phyloP scores from a whole-genome alignment of 53 echinoderm and acorn worm genomes.

The Henricia sp. region DNA sequence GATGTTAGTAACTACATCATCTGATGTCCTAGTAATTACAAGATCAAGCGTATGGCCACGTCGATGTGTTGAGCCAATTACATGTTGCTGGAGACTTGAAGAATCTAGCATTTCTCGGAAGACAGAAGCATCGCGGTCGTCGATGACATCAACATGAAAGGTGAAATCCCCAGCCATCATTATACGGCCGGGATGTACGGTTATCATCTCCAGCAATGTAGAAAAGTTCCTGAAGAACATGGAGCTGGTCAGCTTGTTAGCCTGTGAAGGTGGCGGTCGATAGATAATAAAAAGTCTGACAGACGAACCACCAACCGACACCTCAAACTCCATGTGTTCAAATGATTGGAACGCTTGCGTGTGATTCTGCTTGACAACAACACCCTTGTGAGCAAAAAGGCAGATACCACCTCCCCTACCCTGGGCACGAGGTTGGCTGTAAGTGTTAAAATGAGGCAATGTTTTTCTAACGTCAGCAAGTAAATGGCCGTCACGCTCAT shows the following conservation, averaged over 20 bases:
- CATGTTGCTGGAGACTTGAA: constrained; percentile 4
- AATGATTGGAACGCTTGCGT: not conserved
- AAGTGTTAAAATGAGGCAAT: constrained; percentile 23
- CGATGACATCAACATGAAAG: constrained; percentile 7
- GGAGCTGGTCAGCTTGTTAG: not conserved
- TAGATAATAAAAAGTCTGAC: constrained; percentile 11
- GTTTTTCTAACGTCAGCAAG: constrained; percentile 1
- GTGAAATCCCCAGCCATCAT: constrained; percentile 20
- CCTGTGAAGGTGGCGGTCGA: not conserved
- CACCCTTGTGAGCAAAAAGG: not conserved
- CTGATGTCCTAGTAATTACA: not conserved
- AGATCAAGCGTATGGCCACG: constrained; percentile 33
- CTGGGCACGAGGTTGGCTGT: not conserved
- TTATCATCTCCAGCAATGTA: constrained; percentile 12
- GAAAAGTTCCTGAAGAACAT: constrained; percentile 25
- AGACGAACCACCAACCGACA: not conserved
- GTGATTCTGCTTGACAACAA: not conserved
- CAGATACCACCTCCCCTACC: constrained; percentile 9
- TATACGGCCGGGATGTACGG: not conserved
- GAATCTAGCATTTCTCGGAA: not conserved
- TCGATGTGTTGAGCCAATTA: not conserved
- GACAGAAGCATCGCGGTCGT: not conserved
- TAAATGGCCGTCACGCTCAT: not conserved
- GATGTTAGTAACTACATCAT: not conserved
- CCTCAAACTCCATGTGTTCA: constrained; percentile 33